Base-by-base conservation (phyloP, 2,113 vertebrate genomes). In the Triplophysa tibetana region DNA sequence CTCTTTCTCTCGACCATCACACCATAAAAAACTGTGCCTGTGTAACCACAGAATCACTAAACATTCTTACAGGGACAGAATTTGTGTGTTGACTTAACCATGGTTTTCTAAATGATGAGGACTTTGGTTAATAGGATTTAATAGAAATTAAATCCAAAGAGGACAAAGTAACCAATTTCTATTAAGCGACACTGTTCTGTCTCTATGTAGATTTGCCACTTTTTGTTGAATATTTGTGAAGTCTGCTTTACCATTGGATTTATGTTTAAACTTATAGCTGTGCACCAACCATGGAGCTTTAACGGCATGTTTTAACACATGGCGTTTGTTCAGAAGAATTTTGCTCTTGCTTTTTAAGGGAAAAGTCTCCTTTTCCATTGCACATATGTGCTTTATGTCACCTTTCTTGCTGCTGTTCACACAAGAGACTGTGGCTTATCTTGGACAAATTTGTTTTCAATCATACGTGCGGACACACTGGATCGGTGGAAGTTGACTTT, bases 371-470 rank as follows among this genome's bases (percentile, higher is more conserved):
- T 61, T 62, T 63, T 48, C 58, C 5, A 19, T 23, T 63, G 56
- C 60, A 10, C 41, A 50, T 62, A 24, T 4, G 38, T 50, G 58
- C 73, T 38, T 14, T 70, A 63, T 24, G 26, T 68, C 45, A 78
- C 52, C 23, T 68, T 68, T 67, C 50, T 68, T 78, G 50, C 24
- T 45, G 29, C 77, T 79, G 12, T 70, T 21, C 7, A n/a, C 19
- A 50, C 43, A 62, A 43, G 56, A 70, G 67, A 62, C 77, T 79
- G 56, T 70, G 56, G 45, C 16, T 16, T 23, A 62, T 38, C 67
- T 62, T 79, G 56, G 54, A 24, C 13, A 70, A 56, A 12, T 4
- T 26, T 50, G 7, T 16, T 58, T 21, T n/a, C 33, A 52, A 16
- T 7, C 17, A 52, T 16, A 6, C 13, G 11, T 50, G 7, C 48